Evolutionary conservation across 2,888 invertebrate species (phyloP).

Genomic region (Neoaliturus tenellus): DNA sequence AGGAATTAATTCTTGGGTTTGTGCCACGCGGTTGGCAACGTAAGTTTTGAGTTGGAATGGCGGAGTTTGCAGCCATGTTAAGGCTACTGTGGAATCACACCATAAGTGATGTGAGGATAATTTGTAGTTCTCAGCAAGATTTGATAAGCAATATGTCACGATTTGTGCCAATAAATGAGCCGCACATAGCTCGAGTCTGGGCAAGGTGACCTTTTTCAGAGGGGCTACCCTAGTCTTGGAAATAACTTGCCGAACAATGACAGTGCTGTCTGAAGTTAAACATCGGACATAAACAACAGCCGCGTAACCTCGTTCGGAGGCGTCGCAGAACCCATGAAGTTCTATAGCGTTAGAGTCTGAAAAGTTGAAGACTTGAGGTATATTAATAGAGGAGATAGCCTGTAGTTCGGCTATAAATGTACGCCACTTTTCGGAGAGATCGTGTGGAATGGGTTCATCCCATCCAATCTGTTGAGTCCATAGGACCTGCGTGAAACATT

Average conservation of each 20-base stretch:
- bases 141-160: too few species aligned
- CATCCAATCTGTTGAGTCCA: background rate
- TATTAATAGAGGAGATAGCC: background rate
- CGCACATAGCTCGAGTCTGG: background rate
- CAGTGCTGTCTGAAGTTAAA: background rate
- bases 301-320: background rate
- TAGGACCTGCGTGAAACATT: background rate
- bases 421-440: background rate
- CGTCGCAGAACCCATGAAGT: background rate
- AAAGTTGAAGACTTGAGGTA: background rate
- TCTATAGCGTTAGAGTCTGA: background rate
- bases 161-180: background rate
- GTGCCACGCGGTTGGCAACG: too few species aligned
- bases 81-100: too few species aligned
- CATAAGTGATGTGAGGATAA: too few species aligned
- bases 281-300: background rate
- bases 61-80: too few species aligned
- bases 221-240: background rate
- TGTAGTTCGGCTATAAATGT: background rate
- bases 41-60: too few species aligned
- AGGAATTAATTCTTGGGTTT: too few species aligned
- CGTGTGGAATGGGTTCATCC: background rate
- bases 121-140: too few species aligned
- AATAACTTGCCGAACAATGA: background rate
- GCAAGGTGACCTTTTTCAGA: background rate